Evolutionary conservation across 1,140 invertebrate species (phyloP).

Genomic region (Caenorhabditis briggsae): DNA sequence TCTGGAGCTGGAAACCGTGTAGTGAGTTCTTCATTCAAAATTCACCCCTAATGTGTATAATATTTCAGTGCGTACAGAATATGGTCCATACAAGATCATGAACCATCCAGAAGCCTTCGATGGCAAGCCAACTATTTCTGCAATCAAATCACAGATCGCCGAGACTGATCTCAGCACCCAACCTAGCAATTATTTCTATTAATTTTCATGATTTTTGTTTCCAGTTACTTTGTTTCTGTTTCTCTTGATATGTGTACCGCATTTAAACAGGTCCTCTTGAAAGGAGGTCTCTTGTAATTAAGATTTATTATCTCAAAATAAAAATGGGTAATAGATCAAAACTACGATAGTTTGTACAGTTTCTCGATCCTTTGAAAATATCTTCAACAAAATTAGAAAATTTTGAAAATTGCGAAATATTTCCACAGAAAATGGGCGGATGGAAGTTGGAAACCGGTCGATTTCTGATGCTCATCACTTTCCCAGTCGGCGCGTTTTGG

Average conservation of each 20-base stretch:
- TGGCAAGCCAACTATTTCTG: not conserved
- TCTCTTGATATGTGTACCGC: too few species aligned
- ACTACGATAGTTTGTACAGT: too few species aligned
- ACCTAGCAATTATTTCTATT: not conserved
- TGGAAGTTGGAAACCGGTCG: slow-evolving; percentile 72
- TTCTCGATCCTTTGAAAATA: not conserved
- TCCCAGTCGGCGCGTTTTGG: slow-evolving; percentile 76
- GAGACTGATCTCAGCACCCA: not conserved
- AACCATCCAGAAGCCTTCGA: slow-evolving; percentile 12
- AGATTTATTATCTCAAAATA: too few species aligned
- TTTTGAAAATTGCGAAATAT: slow-evolving; percentile 36
- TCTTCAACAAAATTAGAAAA: not conserved
- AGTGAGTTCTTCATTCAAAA: too few species aligned
- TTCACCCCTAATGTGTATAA: not conserved
- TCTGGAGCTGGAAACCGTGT: slow-evolving; percentile 34
- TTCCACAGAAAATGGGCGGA: slow-evolving; percentile 69
- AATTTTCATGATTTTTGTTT: not conserved
- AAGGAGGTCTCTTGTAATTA: too few species aligned
- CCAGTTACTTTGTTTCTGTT: too few species aligned
- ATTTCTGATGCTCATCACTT: slow-evolving; percentile 71
- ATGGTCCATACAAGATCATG: slow-evolving; percentile 15
- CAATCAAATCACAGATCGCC: not conserved
- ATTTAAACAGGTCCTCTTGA: too few species aligned
- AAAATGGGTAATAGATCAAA: too few species aligned
- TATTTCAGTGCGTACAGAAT: not conserved